Base-by-base conservation (phyloP, 2,113 vertebrate species). In the Butorides virescens region DNA sequence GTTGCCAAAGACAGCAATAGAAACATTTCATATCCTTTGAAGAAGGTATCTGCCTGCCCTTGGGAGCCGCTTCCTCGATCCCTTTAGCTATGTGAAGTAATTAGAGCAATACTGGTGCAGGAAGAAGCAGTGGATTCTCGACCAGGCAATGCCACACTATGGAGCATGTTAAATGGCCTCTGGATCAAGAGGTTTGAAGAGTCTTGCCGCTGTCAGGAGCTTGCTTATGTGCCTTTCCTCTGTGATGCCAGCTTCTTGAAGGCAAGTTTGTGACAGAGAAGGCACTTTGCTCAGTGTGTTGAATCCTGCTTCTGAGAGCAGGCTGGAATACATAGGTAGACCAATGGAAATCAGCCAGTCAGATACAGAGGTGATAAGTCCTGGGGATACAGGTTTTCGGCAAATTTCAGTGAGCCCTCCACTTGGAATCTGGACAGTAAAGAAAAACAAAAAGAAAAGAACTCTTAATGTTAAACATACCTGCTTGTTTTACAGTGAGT, bases 291-390 rank as follows among this genome's bases (percentile, higher is more conserved):
- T 98, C 98, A 99, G 97, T 9, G 99, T 98, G 97, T 98, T 98
- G 86, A 98, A 97, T 34, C 99, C 99, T 7, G 98, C 99, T 8
- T 98, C 98, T 5, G 95, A 95, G 88, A 99, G 98, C 47, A 98
- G 70, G 11, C 97, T 58, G 92, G 98, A 95, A 95, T 99, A 99
- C 99, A 99, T 99, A 91, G 99, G 99, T 80, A 99, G 98, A 53
- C 99, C 99, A 61, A 99, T 99, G 93, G 99, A 99, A 89, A 99
- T 94, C 93, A 99, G 98, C 99, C 99, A 99, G 85, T 99, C 99
- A 2, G 98, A 98, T 86, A 99, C 94, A 1, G 99, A 99, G 17
- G 97, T 97, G 80, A 99, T 93, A 86, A 98, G 98, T 74, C 98
- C 98, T 1, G 98, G 98, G 56, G 99, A 98, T 17, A 98, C 82